A percentile compares a stretch with the other conserved stretches of the same genome.
Conservation (phyloP, 2,888 invertebrate genomes). For the Stratiomys singularior region DNA sequence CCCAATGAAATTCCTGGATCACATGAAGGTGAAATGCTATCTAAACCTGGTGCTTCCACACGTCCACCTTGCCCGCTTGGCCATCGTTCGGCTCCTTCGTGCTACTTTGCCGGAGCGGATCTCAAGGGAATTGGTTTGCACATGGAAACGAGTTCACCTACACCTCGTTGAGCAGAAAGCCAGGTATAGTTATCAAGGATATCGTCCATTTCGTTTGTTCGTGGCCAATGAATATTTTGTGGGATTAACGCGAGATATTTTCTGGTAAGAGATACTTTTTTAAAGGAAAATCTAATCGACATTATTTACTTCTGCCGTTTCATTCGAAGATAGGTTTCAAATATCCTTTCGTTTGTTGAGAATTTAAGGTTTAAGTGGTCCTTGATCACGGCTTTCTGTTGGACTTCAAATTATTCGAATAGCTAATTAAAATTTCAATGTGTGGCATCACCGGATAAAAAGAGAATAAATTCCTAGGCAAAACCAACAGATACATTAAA, state of each 20-base stretch:
- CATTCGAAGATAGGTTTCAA: no score
- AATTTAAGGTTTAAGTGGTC: no score
- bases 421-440: no score
- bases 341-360: no score
- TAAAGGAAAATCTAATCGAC: slow-evolving; percentile 29
- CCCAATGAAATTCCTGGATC: slow-evolving; percentile 42
- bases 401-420: no score
- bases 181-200: not conserved
- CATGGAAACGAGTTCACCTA: slow-evolving; percentile 21
- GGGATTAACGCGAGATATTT: slow-evolving; percentile 36
- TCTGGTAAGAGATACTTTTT: slow-evolving; percentile 3
- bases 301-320: slow-evolving; percentile 26
- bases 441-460: no score
- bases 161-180: not conserved
- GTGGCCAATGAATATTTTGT: slow-evolving; percentile 30
- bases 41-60: not conserved
- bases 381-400: no score
- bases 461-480: no score
- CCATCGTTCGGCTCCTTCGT: not conserved
- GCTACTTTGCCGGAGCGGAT: not conserved
- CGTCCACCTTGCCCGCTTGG: not conserved
- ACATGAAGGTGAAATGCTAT: slow-evolving; percentile 44
- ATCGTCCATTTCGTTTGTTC: slow-evolving; percentile 29
- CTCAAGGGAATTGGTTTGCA: slow-evolving; percentile 8
- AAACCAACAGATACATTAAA: no score